Evolutionary conservation across 2,797 vertebrate species (phyloP).

Genomic region (Toxotes lorentzi): DNA sequence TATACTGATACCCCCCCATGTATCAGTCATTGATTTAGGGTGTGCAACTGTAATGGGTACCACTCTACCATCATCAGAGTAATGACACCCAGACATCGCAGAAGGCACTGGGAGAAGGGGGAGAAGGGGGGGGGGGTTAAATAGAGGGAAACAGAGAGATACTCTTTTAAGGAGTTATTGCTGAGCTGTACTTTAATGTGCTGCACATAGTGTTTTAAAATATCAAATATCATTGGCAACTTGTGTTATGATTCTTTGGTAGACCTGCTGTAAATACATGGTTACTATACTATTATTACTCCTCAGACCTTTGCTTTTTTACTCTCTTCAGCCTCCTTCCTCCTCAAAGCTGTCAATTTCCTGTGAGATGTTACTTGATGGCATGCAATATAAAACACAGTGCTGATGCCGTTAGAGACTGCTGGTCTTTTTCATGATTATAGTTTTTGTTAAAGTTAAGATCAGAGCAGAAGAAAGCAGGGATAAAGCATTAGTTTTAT

Average conservation of each 20-base stretch:
- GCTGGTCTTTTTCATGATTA: background rate
- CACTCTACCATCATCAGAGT: constrained; percentile 78
- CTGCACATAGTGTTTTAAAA: constrained; percentile 71
- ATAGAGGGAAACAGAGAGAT: constrained; percentile 65
- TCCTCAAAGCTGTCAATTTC: background rate
- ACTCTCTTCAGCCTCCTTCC: background rate
- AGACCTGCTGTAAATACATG: constrained; percentile 48
- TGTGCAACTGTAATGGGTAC: constrained; percentile 75
- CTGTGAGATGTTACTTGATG: background rate
- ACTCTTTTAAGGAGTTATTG: constrained; percentile 68
- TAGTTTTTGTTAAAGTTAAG: background rate
- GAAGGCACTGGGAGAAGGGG: constrained; percentile 46
- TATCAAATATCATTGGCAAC: constrained; percentile 64
- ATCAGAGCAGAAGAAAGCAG: background rate
- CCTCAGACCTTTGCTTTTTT: background rate
- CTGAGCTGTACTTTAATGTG: constrained; percentile 70
- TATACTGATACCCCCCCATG: constrained; percentile 44
- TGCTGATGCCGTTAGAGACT: background rate
- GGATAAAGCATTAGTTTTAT: background rate
- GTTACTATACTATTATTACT: constrained; percentile 15
- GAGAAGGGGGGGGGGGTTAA: constrained; percentile 42
- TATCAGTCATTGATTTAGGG: constrained; percentile 77
- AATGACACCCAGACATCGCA: constrained; percentile 73
- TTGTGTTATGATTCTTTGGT: constrained; percentile 54
- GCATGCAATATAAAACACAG: background rate